These are phyloP conservation scores for Berghia stephanieae DNA, from an alignment of 1,140 invertebrate genomes.

Conservation along the genomic window DNA sequence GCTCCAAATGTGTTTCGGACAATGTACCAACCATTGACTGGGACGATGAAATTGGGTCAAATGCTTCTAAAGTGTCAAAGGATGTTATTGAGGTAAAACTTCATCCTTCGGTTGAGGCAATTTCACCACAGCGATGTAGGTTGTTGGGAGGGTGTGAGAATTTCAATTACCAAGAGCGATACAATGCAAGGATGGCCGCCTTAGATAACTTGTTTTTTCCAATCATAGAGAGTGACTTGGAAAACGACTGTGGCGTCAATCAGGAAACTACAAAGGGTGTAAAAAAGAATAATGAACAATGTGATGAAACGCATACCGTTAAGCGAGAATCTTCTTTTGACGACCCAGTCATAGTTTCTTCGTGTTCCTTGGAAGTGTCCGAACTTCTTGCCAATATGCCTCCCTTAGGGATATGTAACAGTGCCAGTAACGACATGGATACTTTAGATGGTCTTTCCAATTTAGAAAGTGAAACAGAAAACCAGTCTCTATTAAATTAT, in stretches of 20 bases:
- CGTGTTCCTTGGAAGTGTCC: conserved; percentile 30
- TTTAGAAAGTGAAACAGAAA: conserved; percentile 28
- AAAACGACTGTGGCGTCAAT: not conserved
- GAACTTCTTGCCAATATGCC: conserved; percentile 32
- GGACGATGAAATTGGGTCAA: conserved; percentile 18
- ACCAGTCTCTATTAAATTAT: conserved; percentile 24
- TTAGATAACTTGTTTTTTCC: conserved; percentile 17
- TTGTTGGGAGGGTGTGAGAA: too few relatives aligned
- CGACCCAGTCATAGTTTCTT: conserved; percentile 24
- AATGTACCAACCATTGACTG: conserved; percentile 29
- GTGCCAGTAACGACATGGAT: conserved; percentile 23
- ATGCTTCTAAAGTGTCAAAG: too few relatives aligned
- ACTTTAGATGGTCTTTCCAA: conserved; percentile 27
- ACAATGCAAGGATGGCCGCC: too few relatives aligned
- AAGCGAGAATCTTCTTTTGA: not conserved
- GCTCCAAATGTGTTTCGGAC: conserved; percentile 29
- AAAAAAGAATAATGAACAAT: too few relatives aligned
- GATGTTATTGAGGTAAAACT: too few relatives aligned
- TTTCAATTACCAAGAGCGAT: too few relatives aligned
- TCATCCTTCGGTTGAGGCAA: too few relatives aligned
- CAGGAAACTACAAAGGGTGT: not conserved
- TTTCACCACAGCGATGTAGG: too few relatives aligned
- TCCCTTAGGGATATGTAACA: conserved; percentile 12
- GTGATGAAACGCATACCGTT: not conserved
- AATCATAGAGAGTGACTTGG: conserved; percentile 30